Evolutionary conservation across 2,113 vertebrate genomes (phyloP), one percentile per base, ranked within the genome.

Genomic region (Sakesphorus luctuosus): DNA sequence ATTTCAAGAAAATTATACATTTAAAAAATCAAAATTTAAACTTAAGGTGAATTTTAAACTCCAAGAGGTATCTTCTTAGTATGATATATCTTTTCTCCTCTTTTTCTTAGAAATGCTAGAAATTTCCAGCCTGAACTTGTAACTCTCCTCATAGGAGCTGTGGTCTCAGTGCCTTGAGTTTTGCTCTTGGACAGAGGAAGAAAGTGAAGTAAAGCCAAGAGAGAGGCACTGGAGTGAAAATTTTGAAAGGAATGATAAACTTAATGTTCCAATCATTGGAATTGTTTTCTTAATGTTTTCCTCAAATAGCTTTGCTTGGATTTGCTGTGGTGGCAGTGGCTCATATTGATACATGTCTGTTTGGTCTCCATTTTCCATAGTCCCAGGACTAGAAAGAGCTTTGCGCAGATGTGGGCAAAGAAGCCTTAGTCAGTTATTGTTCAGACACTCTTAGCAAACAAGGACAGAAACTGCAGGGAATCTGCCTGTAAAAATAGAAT

Each of bases 371-470:
- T 69, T 84, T 85, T 20, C 50, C 40, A 20, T 10, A 77, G 49
- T 46, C 21, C 61, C 67, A 93, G 74, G 66, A 55, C 36, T 43
- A 68, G 49, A 79, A 52, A 72, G 31, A 47, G 3, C 29, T 65
- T 65, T 65, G 47, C 2, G 2, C 33, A 78, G 11, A 61, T 0
- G 0, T 56, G 63, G 83, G 46, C 2, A 4, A 67, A 66, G 49
- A 29, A 88, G 29, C 35, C 26, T 10, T 1, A 59, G 24, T 20
- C 62, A 79, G 58, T 29, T 52, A 26, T 55, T 90, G 44, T 33
- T 75, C 36, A 47, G 47, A 61, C 35, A 38, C 8, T 71, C 40
- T 73, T 69, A 58, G 79, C 8, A 68, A 35, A 15, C 53, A 52
- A 85, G 28, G 63, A 44, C n/a, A 72, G 67, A 61, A 79, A 47